phyloP scores from a whole-genome alignment of 2,888 invertebrate genomes.

The Sesia apiformis region DNA sequence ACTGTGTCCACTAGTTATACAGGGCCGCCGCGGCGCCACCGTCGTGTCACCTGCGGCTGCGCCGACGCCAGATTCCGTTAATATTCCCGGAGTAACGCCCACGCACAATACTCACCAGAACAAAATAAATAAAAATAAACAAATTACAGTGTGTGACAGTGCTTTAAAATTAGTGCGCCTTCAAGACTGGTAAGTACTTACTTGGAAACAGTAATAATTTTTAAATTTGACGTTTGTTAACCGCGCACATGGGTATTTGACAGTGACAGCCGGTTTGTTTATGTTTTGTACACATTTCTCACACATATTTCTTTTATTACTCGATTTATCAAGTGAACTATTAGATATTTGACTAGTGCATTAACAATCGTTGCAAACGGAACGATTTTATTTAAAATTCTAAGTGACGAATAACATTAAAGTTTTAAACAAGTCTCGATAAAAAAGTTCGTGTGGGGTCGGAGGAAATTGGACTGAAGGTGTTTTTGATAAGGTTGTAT shows the following conservation, averaged over 20 bases:
- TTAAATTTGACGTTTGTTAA: not conserved
- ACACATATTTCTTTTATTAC: too few species aligned
- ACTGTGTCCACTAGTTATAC: constrained; percentile 11
- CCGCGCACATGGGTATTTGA: not conserved
- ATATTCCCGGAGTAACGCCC: constrained; percentile 6
- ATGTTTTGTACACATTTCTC: not conserved
- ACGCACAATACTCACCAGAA: constrained; percentile 7
- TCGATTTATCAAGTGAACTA: too few species aligned
- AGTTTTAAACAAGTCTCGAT: too few species aligned
- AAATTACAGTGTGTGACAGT: not conserved
- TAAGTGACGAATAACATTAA: too few species aligned
- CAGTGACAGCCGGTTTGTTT: not conserved
- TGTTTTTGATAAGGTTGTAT: not conserved
- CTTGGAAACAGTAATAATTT: not conserved
- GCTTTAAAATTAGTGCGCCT: not conserved
- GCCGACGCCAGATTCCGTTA: constrained; percentile 13
- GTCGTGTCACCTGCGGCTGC: constrained; percentile 27
- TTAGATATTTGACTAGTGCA: too few species aligned
- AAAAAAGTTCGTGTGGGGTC: too few species aligned
- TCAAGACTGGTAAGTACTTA: too few species aligned
- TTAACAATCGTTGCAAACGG: too few species aligned
- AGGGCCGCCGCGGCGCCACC: constrained; percentile 56
- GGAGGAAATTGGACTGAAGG: too few species aligned
- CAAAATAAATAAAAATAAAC: too few species aligned
- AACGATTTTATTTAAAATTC: too few species aligned